phyloP scores from a whole-genome alignment of 1,140 invertebrate genomes.

The Drosophila tani region DNA sequence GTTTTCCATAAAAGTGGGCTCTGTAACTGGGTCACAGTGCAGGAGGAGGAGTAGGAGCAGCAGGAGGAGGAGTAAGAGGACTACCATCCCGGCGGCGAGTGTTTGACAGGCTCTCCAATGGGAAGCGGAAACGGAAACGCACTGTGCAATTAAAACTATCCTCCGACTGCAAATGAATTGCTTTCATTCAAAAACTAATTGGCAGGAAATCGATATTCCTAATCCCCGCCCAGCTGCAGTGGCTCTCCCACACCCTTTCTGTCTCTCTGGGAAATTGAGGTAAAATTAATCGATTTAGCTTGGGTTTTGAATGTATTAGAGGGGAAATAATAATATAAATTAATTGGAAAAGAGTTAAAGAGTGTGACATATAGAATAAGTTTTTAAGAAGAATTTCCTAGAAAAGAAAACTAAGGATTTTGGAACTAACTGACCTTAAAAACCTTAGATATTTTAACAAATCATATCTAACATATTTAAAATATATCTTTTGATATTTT shows the following conservation, averaged over 20 bases:
- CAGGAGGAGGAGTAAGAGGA: no score
- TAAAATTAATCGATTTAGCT: not conserved
- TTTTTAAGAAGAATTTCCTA: not conserved
- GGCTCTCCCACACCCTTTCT: not conserved
- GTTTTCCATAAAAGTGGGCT: slow-evolving; percentile 29
- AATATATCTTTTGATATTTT: no score
- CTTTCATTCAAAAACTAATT: slow-evolving; percentile 24
- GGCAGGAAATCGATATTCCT: slow-evolving; percentile 17
- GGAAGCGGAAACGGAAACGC: slow-evolving; percentile 27
- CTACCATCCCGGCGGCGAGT: slow-evolving; percentile 13
- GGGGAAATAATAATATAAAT: not conserved
- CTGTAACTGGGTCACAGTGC: slow-evolving; percentile 50
- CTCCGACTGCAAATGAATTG: not conserved
- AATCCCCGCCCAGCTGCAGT: not conserved
- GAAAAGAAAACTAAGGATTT: not conserved
- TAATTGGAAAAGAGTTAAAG: not conserved
- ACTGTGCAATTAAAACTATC: slow-evolving; percentile 26
- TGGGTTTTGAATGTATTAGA: not conserved
- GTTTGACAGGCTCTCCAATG: slow-evolving; percentile 57
- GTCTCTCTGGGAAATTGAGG: not conserved
- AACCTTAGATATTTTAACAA: no score
- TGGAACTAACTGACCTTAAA: not conserved
- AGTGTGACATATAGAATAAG: not conserved
- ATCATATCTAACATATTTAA: no score
- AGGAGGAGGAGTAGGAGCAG: no score